Percentiles rank a stretch among this genome's conserved stretches.
phyloP scores from a whole-genome alignment of 1,140 invertebrate species.

The Tigriopus japonicus region DNA sequence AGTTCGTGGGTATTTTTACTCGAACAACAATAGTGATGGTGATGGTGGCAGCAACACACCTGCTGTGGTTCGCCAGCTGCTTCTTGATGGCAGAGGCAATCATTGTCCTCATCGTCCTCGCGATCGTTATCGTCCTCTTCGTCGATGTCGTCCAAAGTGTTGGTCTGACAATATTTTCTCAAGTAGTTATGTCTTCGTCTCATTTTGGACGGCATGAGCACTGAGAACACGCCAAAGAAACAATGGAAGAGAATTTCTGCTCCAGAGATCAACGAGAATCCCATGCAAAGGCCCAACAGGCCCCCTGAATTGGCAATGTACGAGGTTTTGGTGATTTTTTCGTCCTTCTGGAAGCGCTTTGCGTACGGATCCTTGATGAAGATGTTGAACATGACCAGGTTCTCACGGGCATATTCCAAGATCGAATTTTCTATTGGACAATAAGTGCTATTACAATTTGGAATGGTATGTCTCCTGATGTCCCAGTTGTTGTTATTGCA shows the following conservation, averaged over 20 bases:
- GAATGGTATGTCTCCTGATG: background rate
- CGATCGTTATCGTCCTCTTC: no score
- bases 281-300: constrained; percentile 12
- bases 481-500: constrained; percentile 9
- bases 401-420: constrained; percentile 6
- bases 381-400: constrained; percentile 13
- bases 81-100: no score
- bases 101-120: no score
- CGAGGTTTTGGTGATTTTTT: constrained; percentile 12
- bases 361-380: constrained; percentile 14
- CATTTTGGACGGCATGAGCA: background rate
- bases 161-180: no score
- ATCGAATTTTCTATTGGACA: constrained; percentile 1
- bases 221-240: constrained; percentile 9
- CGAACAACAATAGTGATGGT: no score
- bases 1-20: no score
- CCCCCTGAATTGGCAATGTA: constrained; percentile 13
- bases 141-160: no score
- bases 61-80: no score
- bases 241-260: constrained; percentile 12
- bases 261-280: constrained; percentile 5
- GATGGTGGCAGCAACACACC: no score
- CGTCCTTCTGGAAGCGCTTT: constrained; percentile 10
- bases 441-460: background rate
- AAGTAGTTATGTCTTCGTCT: background rate